Evolutionary conservation across 2,797 vertebrate species (phyloP).

Genomic region (Diceros bicornis): DNA sequence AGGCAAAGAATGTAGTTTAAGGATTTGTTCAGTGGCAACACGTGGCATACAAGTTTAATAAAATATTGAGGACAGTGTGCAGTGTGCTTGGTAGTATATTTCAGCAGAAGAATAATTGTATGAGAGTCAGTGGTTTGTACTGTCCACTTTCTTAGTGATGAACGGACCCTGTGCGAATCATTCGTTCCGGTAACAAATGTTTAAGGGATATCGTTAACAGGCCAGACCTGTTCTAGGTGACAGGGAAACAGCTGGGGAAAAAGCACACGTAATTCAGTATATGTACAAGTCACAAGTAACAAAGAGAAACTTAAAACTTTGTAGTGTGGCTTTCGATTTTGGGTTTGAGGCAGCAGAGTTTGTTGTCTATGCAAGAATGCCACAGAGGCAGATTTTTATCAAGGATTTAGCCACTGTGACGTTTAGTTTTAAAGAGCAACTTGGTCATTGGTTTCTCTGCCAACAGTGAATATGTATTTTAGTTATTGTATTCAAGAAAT

Average conservation of each 20-base stretch:
- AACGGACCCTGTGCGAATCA: not conserved
- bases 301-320: not conserved
- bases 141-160: not conserved
- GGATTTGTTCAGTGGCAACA: not conserved
- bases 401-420: not conserved
- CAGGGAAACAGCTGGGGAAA: no score
- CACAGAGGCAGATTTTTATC: constrained; percentile 68
- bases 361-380: constrained; percentile 56
- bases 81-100: not conserved
- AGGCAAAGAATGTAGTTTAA: not conserved
- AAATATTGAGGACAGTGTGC: not conserved
- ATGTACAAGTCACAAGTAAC: not conserved
- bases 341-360: not conserved
- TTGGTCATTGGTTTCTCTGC: not conserved
- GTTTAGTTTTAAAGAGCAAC: constrained; percentile 48
- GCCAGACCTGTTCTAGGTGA: not conserved
- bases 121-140: not conserved
- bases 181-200: not conserved
- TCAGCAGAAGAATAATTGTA: not conserved
- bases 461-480: not conserved
- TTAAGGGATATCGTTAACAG: not conserved
- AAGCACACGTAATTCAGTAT: not conserved
- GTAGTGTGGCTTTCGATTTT: not conserved
- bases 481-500: constrained; percentile 3
- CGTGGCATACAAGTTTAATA: not conserved